Evolutionary conservation across 1,140 invertebrate species (phyloP), one percentile per base, ranked within the genome.

Genomic region (Drosophila willistoni): DNA sequence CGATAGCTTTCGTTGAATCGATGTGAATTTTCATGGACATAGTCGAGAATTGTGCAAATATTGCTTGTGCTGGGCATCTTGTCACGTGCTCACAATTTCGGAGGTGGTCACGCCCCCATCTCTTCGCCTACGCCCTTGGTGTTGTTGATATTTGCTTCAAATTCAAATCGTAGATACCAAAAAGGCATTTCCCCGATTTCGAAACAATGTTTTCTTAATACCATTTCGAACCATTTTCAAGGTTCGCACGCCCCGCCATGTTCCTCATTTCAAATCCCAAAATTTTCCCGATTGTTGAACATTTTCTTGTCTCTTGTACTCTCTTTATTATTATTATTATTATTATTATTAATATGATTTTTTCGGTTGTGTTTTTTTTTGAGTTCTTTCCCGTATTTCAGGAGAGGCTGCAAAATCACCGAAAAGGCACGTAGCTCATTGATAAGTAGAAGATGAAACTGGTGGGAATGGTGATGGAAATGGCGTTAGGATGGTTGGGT

Each of bases 401-500:
- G 71, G 78, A 82, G 83, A 86, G 82, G 82, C 83, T 87, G 82
- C 79, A 82, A 86, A 86, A 86, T 79, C 76, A 76, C 83, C 70
- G 67, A 87, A 87, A 82, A 87, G 82, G 82, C 82, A 86, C 82
- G 82, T 86, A 86, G 83, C 82, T 79, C 83, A 86, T 87, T 81
- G 82, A 73, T 71, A 83, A 56, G 68, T 77, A 75, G 74, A 70
- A 68, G 71, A 33, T 60, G 56, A 54, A 34, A 47, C 41, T 42
- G 44, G 47, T 73, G 70, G 62, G 59, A 68, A 54, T 71, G 64
- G 56, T 57, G 66, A 44, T 71, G 68, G n/a, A 1, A 56, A 22
- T 33, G 55, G 13, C 22, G 55, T 56, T 70, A 10, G 9, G 29
- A 51, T 33, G 33, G 29, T n/a, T 34, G 68, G 61, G 25, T 14